Conservation (phyloP, 2,888 invertebrate genomes). For the Sussaba pulchella region DNA sequence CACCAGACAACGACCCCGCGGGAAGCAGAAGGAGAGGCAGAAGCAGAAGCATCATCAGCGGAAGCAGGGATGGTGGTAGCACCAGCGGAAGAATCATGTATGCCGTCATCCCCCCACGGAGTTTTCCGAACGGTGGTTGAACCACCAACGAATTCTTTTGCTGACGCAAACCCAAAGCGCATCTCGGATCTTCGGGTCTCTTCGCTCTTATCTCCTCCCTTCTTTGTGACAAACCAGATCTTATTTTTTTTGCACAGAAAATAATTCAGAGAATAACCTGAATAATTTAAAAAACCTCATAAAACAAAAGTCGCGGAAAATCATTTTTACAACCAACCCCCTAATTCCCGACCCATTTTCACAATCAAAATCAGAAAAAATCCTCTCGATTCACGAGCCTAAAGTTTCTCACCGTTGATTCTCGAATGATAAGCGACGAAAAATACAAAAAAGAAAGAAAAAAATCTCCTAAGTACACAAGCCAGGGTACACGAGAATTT, state of each 20-base stretch:
- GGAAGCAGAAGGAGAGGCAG: conserved; percentile 40
- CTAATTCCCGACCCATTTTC: too few species aligned
- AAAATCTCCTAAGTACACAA: neutral
- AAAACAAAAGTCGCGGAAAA: too few species aligned
- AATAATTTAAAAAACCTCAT: too few species aligned
- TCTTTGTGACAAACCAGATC: neutral
- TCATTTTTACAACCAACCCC: too few species aligned
- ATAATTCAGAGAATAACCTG: too few species aligned
- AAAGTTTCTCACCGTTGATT: too few species aligned
- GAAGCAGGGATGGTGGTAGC: neutral
- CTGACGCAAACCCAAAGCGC: neutral
- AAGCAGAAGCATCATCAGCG: neutral
- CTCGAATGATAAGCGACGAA: too few species aligned
- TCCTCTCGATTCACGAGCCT: too few species aligned
- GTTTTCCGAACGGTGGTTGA: conserved; percentile 21
- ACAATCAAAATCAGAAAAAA: too few species aligned
- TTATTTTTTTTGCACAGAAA: neutral
- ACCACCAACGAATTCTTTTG: conserved; percentile 34
- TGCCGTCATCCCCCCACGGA: conserved; percentile 36
- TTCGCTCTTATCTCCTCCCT: neutral
- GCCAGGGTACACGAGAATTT: neutral
- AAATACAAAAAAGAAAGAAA: neutral
- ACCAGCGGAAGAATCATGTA: conserved; percentile 29
- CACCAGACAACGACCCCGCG: conserved; percentile 57
- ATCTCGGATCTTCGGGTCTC: neutral